phyloP scores from a whole-genome alignment of 2,797 vertebrate species.

The Coregonus ussuriensis region DNA sequence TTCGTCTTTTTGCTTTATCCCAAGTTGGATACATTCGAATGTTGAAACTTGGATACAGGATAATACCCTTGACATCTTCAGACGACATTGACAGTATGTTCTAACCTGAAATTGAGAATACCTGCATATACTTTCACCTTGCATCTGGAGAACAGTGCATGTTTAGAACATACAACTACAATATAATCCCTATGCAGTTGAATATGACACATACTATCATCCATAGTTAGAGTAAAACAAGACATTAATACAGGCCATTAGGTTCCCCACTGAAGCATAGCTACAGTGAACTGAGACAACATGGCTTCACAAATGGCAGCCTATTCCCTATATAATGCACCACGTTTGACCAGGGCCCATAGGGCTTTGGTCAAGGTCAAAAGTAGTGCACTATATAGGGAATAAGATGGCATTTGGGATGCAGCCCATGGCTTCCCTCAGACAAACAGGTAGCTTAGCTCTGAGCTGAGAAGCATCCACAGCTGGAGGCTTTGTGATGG shows the following conservation, averaged over 20 bases:
- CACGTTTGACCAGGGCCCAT: not conserved
- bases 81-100: conserved; percentile 35
- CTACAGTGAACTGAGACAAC: conserved; percentile 31
- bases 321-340: not conserved
- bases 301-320: not conserved
- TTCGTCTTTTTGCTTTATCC: not conserved
- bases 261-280: conserved; percentile 45
- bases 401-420: not conserved
- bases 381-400: not conserved
- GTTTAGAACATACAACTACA: conserved; percentile 33
- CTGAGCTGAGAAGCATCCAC: conserved; percentile 49
- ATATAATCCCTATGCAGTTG: conserved; percentile 28
- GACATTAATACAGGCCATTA: conserved; percentile 43
- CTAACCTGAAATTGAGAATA: conserved; percentile 12
- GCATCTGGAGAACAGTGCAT: conserved; percentile 38
- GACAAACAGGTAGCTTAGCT: conserved; percentile 52
- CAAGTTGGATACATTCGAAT: not conserved
- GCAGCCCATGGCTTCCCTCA: conserved; percentile 27
- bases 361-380: not conserved
- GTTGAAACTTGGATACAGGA: not conserved
- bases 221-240: conserved; percentile 46
- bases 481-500: conserved; percentile 42
- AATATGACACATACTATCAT: conserved; percentile 60
- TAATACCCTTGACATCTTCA: conserved; percentile 51
- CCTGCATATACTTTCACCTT: conserved; percentile 33